Conservation (phyloP, 2,113 vertebrate genomes). For the Leptosomus discolor region DNA sequence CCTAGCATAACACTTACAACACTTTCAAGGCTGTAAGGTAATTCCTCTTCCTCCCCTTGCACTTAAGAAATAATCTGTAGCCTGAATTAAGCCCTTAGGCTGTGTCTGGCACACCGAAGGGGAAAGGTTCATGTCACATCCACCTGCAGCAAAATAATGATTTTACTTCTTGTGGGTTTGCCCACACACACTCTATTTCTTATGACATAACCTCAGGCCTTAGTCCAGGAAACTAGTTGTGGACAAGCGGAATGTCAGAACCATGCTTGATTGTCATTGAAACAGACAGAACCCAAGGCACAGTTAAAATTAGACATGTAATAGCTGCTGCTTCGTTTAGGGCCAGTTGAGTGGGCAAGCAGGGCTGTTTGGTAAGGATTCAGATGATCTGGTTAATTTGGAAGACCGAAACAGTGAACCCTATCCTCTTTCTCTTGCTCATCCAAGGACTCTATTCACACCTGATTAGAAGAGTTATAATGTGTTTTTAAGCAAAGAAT, state of each 20-base stretch:
- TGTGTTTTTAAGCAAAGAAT: background rate
- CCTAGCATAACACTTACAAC: background rate
- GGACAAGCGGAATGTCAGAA: background rate
- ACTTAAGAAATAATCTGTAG: background rate
- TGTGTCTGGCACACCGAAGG: background rate
- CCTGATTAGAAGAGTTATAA: background rate
- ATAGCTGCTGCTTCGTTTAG: background rate
- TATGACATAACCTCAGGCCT: background rate
- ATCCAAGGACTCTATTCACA: background rate
- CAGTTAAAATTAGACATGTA: background rate
- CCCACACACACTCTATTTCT: background rate
- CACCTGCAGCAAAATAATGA: background rate
- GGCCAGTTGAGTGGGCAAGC: accelerated
- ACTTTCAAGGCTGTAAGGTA: background rate
- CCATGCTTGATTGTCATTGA: background rate
- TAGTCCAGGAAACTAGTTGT: background rate
- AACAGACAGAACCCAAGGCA: background rate
- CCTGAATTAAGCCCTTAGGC: background rate
- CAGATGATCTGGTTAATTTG: background rate
- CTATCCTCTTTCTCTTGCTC: background rate
- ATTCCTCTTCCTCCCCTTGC: background rate
- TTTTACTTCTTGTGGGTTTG: background rate
- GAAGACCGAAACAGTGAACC: background rate
- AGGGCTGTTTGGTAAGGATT: background rate
- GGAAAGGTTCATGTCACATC: background rate